Evolutionary conservation across 2,888 invertebrate species (phyloP).

Genomic region (Temnothorax ravouxi): DNA sequence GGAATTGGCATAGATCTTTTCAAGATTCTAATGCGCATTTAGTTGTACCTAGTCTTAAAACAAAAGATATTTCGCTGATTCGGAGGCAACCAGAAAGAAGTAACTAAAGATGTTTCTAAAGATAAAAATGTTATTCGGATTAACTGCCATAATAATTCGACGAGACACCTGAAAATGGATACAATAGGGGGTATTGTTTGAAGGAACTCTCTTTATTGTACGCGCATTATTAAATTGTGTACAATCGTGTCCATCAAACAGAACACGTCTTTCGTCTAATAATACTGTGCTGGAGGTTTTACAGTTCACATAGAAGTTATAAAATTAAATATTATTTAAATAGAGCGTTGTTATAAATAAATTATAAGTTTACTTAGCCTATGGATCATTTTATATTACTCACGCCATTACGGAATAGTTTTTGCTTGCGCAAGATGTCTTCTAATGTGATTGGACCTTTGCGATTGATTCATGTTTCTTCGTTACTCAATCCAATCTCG

Average conservation of each 20-base stretch:
- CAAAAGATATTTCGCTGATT: constrained; percentile 55
- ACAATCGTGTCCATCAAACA: constrained; percentile 72
- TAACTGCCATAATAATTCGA: neutral
- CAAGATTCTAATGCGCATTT: constrained; percentile 63
- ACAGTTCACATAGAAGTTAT: constrained; percentile 76
- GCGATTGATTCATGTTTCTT: constrained; percentile 14
- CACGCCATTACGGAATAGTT: constrained; percentile 50
- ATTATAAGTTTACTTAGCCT: constrained; percentile 81
- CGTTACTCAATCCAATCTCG: neutral
- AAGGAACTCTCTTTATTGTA: constrained; percentile 86
- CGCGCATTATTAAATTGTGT: constrained; percentile 76
- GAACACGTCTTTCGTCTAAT: constrained; percentile 78
- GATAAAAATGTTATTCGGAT: neutral
- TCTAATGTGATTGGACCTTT: constrained; percentile 5
- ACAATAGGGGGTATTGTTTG: constrained; percentile 65
- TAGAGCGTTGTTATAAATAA: constrained; percentile 82
- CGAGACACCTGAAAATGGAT: neutral
- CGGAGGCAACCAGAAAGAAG: neutral
- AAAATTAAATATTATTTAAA: constrained; percentile 82
- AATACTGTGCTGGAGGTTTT: constrained; percentile 84
- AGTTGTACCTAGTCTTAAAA: constrained; percentile 61
- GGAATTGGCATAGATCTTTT: constrained; percentile 71
- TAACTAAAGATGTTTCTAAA: constrained; percentile 51
- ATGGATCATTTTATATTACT: constrained; percentile 72
- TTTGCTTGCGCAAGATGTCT: neutral